Base-by-base conservation (phyloP, 2,888 invertebrate species). In the Allophyes oxyacanthae region DNA sequence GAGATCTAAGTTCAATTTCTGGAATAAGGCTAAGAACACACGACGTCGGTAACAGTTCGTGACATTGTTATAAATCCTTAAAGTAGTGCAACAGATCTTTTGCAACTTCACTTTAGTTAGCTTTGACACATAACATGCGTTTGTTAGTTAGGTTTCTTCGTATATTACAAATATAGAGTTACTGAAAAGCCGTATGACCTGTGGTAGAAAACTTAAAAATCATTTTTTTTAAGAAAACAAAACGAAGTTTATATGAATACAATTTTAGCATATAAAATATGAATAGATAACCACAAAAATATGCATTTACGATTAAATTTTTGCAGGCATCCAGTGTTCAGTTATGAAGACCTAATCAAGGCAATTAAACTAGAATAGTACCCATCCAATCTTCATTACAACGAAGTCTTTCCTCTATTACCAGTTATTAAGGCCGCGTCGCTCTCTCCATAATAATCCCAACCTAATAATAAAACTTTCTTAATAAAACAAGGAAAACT, bases 1-100 rank as follows among this genome's bases (percentile, higher is more conserved):
- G 41, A 55, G 48, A 57, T 52, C 30, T 42, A 54, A 61, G 55
- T 59, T 64, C 10, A 48, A 11, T 62, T 41, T 57, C 32, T 53
- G 30, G 42, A 40, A 50, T 63, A 58, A 66, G 37, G 59, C 64
- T 52, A 44, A 54, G 59, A 30, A 45, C 59, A 59, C 63, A 72
- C 52, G 41, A 58, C 42, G 53, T 25, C 30, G 30, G 38, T 52
- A 52, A 45, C 44, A 41, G 54, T 52, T 64, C 56, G 46, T 58
- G 57, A 60, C 74, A 55, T 54, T 64, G 54, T 53, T 50, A 58
- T n/a, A n/a, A n/a, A n/a, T 20, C 30, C 4, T 20, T 20, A 20
- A 41, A 51, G 52, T 28, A 46, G 46, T 34, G 50, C 32, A 44
- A 32, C 49, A 13, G n/a, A 33, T 28, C 11, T 34, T 44, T 44